phyloP scores from a whole-genome alignment of 2,113 vertebrate species.

The Pogonocichla stellata region DNA sequence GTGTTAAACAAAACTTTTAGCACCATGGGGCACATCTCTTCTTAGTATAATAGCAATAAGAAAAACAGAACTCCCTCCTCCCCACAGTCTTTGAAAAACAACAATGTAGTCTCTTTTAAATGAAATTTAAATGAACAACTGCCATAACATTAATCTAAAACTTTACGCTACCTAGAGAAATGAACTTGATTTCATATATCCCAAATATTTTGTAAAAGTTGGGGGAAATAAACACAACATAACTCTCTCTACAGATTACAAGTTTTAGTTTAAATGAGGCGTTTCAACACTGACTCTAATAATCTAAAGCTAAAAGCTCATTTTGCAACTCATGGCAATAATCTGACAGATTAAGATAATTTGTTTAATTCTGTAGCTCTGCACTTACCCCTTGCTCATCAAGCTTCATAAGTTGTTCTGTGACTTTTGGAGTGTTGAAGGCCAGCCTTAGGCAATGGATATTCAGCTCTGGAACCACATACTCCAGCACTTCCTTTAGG shows the following conservation, averaged over 20 bases:
- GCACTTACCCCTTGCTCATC: conserved; percentile 92
- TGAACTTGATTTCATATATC: not conserved
- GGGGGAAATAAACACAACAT: not conserved
- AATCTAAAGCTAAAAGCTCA: not conserved
- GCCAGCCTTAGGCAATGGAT: conserved; percentile 89
- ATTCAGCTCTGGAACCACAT: conserved; percentile 89
- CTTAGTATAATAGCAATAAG: not conserved
- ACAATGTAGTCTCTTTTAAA: not conserved
- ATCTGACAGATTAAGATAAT: not conserved
- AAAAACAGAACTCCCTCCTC: not conserved
- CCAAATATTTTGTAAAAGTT: not conserved
- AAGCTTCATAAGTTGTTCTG: conserved; percentile 95
- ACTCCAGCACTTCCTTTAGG: conserved; percentile 91
- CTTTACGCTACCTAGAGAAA: not conserved
- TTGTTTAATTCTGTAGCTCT: not conserved
- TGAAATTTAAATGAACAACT: not conserved
- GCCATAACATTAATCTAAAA: not conserved
- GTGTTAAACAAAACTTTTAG: not conserved
- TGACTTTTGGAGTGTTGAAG: conserved; percentile 95
- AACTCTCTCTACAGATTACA: not conserved
- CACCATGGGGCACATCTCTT: not conserved
- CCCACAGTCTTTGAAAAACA: not conserved
- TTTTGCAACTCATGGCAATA: not conserved
- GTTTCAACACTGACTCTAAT: not conserved
- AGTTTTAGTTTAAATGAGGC: not conserved